Evolutionary conservation across 2,113 vertebrate genomes (phyloP).

Genomic region (Hypocryptadius cinnamomeus): DNA sequence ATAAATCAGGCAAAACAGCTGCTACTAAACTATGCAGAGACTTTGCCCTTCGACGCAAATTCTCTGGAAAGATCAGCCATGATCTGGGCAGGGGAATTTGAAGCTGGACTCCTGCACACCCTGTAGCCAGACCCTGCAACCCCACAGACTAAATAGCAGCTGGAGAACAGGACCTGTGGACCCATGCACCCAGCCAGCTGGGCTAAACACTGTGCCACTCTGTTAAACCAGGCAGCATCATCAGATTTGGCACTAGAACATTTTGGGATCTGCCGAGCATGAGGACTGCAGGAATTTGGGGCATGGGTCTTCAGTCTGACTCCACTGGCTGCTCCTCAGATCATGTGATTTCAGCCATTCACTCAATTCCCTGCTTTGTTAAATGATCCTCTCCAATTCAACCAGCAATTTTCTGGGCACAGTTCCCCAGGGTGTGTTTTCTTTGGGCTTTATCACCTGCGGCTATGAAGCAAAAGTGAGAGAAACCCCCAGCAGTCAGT

Average conservation of each 20-base stretch:
- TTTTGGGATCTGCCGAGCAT: not conserved
- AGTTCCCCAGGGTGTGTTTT: not conserved
- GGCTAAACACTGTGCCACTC: not conserved
- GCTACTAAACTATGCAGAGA: slow-evolving; percentile 36
- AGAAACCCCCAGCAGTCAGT: not conserved
- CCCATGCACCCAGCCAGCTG: not conserved
- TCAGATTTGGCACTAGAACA: not conserved
- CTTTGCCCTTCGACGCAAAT: not conserved
- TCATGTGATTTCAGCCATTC: not conserved
- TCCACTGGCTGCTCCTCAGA: not conserved
- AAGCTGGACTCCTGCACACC: not conserved
- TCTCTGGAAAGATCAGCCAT: not conserved
- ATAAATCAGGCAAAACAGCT: slow-evolving; percentile 64
- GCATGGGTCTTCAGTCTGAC: not conserved
- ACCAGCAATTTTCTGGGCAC: not conserved
- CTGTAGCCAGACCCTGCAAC: not conserved
- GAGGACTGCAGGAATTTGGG: not conserved
- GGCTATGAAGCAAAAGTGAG: not conserved
- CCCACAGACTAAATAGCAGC: not conserved
- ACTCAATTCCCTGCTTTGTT: not conserved
- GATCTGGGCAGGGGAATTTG: not conserved
- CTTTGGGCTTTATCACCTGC: not conserved
- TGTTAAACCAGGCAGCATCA: not conserved
- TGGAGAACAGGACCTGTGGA: not conserved
- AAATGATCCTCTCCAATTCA: not conserved